These are phyloP conservation scores for Lutra lutra DNA, from an alignment of 2,797 vertebrate species.

Conservation along the genomic window DNA sequence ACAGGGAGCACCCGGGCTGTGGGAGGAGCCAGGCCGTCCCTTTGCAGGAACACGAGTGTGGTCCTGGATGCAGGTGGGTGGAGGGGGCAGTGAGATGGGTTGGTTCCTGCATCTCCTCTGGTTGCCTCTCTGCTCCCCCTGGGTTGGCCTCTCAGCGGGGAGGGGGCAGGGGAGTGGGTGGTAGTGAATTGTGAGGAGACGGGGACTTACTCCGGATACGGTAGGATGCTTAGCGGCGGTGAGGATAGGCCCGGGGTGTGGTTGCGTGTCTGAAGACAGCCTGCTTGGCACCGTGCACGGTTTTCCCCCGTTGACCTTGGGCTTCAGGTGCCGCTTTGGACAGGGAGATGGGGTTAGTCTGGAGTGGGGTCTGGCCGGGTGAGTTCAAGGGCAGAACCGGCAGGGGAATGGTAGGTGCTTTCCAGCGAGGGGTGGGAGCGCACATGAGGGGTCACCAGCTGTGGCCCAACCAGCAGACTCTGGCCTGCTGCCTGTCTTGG, in stretches of 20 bases:
- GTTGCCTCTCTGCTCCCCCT: too few relatives aligned
- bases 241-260: neutral
- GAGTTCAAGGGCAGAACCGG: too few relatives aligned
- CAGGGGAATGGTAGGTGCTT: neutral
- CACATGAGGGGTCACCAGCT: neutral
- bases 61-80: neutral
- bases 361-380: neutral
- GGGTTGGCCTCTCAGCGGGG: neutral
- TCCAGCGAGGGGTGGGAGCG: neutral
- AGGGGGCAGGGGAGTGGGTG: neutral
- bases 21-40: neutral
- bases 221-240: neutral
- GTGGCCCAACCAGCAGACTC: too few relatives aligned
- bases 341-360: neutral
- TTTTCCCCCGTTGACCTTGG: too few relatives aligned
- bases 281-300: neutral
- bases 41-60: neutral
- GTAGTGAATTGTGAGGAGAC: neutral
- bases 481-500: neutral
- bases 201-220: fast-evolving
- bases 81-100: neutral
- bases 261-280: neutral
- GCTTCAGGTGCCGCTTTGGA: neutral
- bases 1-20: neutral
- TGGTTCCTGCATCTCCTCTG: neutral